Evolutionary conservation across 37 sponge, comb jelly and placozoan genomes (phyloP), one percentile per base, ranked within the genome.

Genomic region (Spongilla lacustris): DNA sequence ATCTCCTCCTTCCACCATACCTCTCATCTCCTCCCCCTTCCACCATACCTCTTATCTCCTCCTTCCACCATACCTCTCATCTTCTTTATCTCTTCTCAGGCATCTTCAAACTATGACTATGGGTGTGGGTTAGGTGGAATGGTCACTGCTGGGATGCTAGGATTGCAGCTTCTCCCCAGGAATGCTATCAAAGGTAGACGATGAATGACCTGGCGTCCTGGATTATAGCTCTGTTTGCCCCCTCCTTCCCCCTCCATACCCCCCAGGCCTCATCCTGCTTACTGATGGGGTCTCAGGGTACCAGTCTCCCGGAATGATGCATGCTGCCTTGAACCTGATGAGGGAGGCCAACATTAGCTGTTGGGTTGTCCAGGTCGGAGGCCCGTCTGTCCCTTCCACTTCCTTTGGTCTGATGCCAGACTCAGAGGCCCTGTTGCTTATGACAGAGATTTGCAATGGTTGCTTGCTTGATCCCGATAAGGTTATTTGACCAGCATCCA

Each of bases 261-360:
- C 21, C 73, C 29, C 68, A 90, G 91, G 91, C 28, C 38, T 94
- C 8, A 81, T 94, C 24, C 30, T 87, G 36, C 75, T 94, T 0
- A 94, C 94, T 31, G 91, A 94, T 84, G 94, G 94, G 0, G 83
- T 90, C 29, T 66, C 77, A 12, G 94, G 94, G 5, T 94, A 90
- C 67, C 58, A 80, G 67, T 76, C 70, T 22, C 85, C 91, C n/a
- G 48, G 68, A 26, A 73, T 77, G 58, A 85, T 94, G 88, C 84
- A 90, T 50, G 67, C 69, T 29, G 75, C 85, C 0, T 77, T 94
- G 73, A 81, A 67, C 49, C 71, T 77, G 73, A 87, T 94, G 87
- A 50, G 94, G 17, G 74, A 85, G 5, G 71, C 69, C 82, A 94
- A 94, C 83, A 82, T 88, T 77, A 85, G 86, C 68, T 94, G 94